Base-by-base conservation (phyloP, 2,797 vertebrate species). In the Varecia variegata region DNA sequence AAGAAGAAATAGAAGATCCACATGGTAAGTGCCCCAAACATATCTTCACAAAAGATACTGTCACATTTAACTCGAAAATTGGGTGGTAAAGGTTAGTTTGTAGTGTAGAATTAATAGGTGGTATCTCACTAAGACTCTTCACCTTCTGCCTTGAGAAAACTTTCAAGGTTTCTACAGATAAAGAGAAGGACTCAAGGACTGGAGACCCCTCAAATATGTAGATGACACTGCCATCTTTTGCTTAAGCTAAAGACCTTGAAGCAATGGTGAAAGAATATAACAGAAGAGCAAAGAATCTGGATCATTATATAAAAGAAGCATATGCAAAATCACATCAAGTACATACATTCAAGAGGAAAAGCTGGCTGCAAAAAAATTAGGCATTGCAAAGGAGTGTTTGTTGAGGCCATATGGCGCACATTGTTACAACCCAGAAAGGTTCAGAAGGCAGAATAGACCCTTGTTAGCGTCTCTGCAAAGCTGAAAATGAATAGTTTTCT, bases 101-200 rank as follows among this genome's bases (percentile, higher is more conserved):
- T 98, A 98, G 98, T 98, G 97, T 5, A 58, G 97, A 98, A 98
- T 99, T 98, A 98, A 98, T 98, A 98, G 94, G 92, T 96, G 90
- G 93, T 80, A 86, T 96, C 96, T 97, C 96, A 96, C 97, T 92
- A 92, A 98, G 98, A 96, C 97, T 98, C 98, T 98, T 98, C 97
- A 98, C 98, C 98, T 98, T 65, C 94, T 0, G 12, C 97, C 97
- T 98, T 93, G 95, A 97, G 97, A 97, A 98, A 98, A 98, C 98
- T 98, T 98, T 98, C 98, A 98, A 98, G 98, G 98, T 97, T 98
- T 98, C 97, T 88, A 89, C 97, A 96, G 94, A 98, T 97, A 98
- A 98, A 98, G 97, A 98, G 92, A 98, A 97, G 86, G 96, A 98
- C 98, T 98, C 96, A 96, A 98, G 98, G 98, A 98, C 98, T 91